Conservation (phyloP, 2,113 vertebrate genomes). For the Cervus canadensis region DNA sequence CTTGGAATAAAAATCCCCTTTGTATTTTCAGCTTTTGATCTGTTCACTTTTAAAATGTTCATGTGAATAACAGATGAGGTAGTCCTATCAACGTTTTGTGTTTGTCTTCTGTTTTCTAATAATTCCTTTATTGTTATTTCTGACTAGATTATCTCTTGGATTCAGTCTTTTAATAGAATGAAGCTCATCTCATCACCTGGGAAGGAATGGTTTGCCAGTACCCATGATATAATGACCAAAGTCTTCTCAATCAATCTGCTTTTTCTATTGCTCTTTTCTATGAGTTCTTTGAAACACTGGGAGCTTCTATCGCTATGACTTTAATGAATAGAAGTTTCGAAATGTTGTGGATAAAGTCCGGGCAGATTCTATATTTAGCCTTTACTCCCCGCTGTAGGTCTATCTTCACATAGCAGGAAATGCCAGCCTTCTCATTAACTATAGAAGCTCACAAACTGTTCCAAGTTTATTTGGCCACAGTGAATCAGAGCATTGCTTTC, state of each 20-base stretch:
- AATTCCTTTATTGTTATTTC: background rate
- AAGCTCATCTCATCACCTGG: background rate
- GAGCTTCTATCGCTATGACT: background rate
- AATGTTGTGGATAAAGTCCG: background rate
- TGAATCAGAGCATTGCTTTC: background rate
- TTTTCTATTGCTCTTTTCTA: background rate
- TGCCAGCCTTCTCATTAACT: background rate
- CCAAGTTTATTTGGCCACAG: background rate
- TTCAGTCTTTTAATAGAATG: background rate
- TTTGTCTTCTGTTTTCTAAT: background rate
- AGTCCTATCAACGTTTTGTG: background rate
- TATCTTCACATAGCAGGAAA: background rate
- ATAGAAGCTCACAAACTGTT: background rate
- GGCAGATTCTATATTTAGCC: background rate
- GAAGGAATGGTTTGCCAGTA: background rate
- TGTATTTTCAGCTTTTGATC: background rate
- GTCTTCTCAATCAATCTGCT: background rate
- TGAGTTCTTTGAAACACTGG: background rate
- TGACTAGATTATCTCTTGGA: background rate
- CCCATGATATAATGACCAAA: background rate
- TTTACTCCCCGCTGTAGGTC: background rate
- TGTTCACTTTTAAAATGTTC: background rate
- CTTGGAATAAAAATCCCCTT: background rate
- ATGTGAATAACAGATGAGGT: background rate
- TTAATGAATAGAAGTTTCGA: background rate